phyloP scores from a whole-genome alignment of 2,888 invertebrate species.

The Tenthredo mesomela region DNA sequence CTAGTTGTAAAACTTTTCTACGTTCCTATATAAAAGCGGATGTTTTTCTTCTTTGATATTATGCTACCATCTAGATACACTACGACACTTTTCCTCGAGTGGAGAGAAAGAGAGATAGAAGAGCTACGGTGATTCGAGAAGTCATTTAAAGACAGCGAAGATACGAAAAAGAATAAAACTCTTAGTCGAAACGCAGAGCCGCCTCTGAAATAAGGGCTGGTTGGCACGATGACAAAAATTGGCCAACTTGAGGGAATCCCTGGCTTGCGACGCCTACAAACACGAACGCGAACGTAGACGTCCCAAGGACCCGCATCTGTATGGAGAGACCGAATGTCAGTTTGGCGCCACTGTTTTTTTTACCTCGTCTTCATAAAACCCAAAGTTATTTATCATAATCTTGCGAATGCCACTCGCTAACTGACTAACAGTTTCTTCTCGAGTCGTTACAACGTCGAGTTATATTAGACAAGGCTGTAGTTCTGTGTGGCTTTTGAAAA shows the following conservation, averaged over 20 bases:
- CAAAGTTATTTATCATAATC: not conserved
- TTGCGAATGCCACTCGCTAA: not conserved
- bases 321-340: not conserved
- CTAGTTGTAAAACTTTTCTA: not conserved
- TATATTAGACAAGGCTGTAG: not conserved
- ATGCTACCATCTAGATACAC: not conserved
- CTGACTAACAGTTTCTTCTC: not conserved
- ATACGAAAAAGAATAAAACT: not conserved
- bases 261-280: not conserved
- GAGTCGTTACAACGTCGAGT: not conserved
- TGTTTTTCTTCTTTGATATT: not conserved
- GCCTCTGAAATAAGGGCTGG: conserved; percentile 6
- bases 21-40: not conserved
- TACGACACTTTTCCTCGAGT: not conserved
- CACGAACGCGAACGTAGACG: not conserved
- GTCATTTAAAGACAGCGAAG: not conserved
- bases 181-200: not conserved
- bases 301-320: not conserved
- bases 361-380: not conserved
- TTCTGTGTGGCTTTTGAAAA: not conserved
- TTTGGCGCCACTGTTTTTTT: conserved; percentile 29
- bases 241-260: not conserved
- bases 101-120: not conserved
- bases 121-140: not conserved
- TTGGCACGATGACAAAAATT: conserved; percentile 41